Evolutionary conservation across 2,113 vertebrate species (phyloP).

Genomic region (Octodon degus): DNA sequence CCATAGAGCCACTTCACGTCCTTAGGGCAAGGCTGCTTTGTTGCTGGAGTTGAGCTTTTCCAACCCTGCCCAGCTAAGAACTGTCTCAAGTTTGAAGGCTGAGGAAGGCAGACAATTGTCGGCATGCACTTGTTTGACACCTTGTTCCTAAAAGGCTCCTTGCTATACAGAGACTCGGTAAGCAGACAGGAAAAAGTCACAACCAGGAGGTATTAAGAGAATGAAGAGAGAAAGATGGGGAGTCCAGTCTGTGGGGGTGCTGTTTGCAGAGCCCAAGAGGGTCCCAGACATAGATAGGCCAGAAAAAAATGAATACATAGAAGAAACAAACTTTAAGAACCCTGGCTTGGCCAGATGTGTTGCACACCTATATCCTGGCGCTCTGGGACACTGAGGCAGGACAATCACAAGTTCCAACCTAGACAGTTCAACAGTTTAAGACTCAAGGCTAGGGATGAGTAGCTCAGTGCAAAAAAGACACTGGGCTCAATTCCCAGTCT

Average conservation of each 20-base stretch:
- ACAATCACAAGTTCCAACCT: neutral
- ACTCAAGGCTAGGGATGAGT: neutral
- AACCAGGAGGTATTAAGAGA: neutral
- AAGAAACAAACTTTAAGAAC: slow-evolving; percentile 31
- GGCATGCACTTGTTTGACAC: neutral
- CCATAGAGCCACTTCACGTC: slow-evolving; percentile 65
- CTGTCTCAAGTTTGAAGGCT: neutral
- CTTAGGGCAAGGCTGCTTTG: slow-evolving; percentile 48
- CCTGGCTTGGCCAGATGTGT: neutral
- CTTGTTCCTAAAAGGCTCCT: neutral
- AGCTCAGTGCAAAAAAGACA: neutral
- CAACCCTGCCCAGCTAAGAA: neutral
- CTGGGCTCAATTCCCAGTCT: neutral
- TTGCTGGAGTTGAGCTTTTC: slow-evolving; percentile 17
- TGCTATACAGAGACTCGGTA: neutral
- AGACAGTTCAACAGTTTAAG: neutral
- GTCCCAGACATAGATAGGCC: neutral
- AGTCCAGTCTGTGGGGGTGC: fast-evolving
- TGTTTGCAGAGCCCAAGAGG: neutral
- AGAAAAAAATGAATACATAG: neutral
- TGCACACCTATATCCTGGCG: neutral
- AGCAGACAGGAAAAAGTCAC: neutral
- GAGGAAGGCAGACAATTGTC: neutral
- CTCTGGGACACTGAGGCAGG: neutral
- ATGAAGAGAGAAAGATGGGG: neutral